Base-by-base conservation (phyloP, 2,113 vertebrate species). In the Embiotoca jacksoni region DNA sequence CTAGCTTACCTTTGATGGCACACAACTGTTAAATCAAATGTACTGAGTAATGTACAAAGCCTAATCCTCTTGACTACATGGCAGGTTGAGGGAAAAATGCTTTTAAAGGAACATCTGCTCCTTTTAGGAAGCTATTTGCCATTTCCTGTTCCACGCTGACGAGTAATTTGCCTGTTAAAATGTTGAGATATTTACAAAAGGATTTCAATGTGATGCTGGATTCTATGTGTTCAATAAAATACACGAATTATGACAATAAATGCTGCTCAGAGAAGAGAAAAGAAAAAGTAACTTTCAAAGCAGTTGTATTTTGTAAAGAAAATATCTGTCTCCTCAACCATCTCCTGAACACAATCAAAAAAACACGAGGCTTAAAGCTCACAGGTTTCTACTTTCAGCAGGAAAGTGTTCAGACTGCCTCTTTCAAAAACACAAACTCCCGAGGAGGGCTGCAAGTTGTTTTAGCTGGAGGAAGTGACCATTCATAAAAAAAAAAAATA, bases 401-500 rank as follows among this genome's bases (percentile, higher is more conserved):
- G 23, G 15, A 46, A n/a, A 50, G 2, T 65, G 32, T 69, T 59
- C 62, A 60, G 50, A 70, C 50, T 14, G 50, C 41, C 41, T 71
- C 46, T 37, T 53, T 14, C 8, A 56, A 78, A 62, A 68, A 72
- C 60, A 78, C 44, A 49, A 73, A 41, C 70, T 59, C 39, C 55
- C 68, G 55, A 83, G 65, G 68, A 81, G 78, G 75, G 41, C 36
- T 76, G 54, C 35, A 35, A 85, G 76, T 88, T 88, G 70, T 85
- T 91, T 84, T 77, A 88, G 88, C 59, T 80, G 72, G 83, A 91
- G 88, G 81, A 91, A 89, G 70, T 85, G 82, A 66, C 85, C 90
- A 93, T 92, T 93, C 90, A 94, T 89, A 93, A 92, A 93, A 78
- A 72, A 13, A 89, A 90, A 91, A 84, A 93, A n/a, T n/a, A n/a